A percentile compares a stretch with the other conserved stretches of the same genome.
phyloP scores from a whole-genome alignment of 2,888 invertebrate genomes.

The Drosophila prostipennis region DNA sequence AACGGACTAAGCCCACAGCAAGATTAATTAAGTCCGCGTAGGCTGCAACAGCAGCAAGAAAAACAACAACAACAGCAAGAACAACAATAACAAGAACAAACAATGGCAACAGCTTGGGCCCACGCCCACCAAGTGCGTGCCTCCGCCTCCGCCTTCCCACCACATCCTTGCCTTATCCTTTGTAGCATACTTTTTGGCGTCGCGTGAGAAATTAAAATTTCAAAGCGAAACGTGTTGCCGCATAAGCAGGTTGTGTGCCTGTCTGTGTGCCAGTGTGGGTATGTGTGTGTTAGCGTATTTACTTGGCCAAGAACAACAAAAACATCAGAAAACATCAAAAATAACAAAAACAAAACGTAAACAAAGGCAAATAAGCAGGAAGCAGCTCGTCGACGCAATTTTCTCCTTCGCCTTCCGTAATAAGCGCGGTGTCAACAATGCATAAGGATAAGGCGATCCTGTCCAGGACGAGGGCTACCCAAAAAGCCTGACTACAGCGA shows the following conservation, averaged over 20 bases:
- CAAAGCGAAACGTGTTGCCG: conserved; percentile 62
- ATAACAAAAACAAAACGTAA: conserved; percentile 48
- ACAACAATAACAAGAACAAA: conserved; percentile 21
- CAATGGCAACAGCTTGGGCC: conserved; percentile 43
- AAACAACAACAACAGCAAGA: conserved; percentile 27
- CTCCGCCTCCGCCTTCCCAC: not conserved
- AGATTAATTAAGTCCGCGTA: conserved; percentile 73
- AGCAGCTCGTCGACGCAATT: conserved; percentile 37
- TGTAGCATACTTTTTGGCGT: conserved; percentile 67
- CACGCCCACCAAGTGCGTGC: not conserved
- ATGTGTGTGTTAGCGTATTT: conserved; percentile 52
- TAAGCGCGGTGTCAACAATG: conserved; percentile 67
- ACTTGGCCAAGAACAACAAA: conserved; percentile 53
- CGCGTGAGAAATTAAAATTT: conserved; percentile 78
- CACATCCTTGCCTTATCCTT: conserved; percentile 33
- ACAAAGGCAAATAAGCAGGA: conserved; percentile 72
- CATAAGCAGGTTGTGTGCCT: conserved; percentile 32
- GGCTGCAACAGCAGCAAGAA: conserved; percentile 46
- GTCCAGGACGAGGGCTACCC: conserved; percentile 32
- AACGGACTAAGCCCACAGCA: conserved; percentile 74
- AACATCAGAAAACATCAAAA: conserved; percentile 50
- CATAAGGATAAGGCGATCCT: conserved; percentile 42
- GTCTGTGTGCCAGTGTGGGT: conserved; percentile 40
- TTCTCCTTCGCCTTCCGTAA: conserved; percentile 43
- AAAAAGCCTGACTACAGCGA: conserved; percentile 26